Percentiles rank a stretch among this genome's conserved stretches.
Evolutionary conservation across 2,888 invertebrate genomes (phyloP).

Genomic region (Liposcelis brunnea): DNA sequence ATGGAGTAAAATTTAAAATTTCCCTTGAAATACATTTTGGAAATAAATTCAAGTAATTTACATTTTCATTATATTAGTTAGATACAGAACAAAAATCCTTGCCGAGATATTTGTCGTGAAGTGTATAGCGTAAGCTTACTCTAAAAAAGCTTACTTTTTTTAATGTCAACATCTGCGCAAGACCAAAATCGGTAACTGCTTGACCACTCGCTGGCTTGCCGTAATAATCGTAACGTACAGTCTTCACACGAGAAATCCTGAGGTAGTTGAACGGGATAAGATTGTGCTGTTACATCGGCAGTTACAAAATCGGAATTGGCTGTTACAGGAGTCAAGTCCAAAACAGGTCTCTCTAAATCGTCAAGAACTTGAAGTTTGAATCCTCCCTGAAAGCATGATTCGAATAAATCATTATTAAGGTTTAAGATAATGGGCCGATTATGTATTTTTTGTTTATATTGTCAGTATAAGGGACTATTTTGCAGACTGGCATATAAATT

Average conservation of each 20-base stretch:
- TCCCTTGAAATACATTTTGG: too few species aligned
- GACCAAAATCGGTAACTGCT: constrained; percentile 81
- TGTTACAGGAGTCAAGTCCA: constrained; percentile 69
- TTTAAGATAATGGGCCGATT: too few species aligned
- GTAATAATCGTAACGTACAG: constrained; percentile 73
- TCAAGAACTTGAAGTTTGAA: constrained; percentile 78
- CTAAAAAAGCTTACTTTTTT: constrained; percentile 20
- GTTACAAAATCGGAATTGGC: constrained; percentile 63
- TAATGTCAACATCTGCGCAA: constrained; percentile 83
- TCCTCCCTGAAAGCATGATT: constrained; percentile 70
- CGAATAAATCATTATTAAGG: too few species aligned
- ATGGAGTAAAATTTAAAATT: constrained; percentile 1
- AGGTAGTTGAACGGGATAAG: constrained; percentile 64
- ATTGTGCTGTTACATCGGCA: constrained; percentile 77
- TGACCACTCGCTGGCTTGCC: constrained; percentile 86
- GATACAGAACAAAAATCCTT: too few species aligned
- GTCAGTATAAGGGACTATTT: too few species aligned
- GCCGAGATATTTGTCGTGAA: too few species aligned
- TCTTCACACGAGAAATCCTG: constrained; percentile 66
- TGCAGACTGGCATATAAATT: too few species aligned
- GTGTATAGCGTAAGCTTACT: too few species aligned
- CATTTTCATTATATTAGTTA: too few species aligned
- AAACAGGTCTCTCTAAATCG: constrained; percentile 60
- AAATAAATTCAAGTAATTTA: too few species aligned
- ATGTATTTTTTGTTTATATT: too few species aligned